Base-by-base conservation (phyloP, 2,797 vertebrate species). In the Scomberomorus guttatus region DNA sequence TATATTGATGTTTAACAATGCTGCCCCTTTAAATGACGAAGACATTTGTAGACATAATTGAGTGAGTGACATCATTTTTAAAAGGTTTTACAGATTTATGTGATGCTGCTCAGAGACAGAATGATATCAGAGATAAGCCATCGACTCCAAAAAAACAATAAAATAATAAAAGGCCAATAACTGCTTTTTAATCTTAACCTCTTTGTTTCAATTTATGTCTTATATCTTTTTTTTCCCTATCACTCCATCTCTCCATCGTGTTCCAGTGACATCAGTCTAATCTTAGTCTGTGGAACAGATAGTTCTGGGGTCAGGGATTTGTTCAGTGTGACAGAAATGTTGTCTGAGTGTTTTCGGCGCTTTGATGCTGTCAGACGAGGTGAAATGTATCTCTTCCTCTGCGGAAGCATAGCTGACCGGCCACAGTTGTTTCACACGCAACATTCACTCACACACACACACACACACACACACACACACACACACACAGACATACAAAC, bases 241-340 rank as follows among this genome's bases (percentile, higher is more conserved):
- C 55, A 0, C 6, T 24, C 1, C 24, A 52, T 58, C 25, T 29
- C 39, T 65, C 37, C 46, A 25, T 37, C 65, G 32, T 51, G 64
- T 74, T 75, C 66, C 54, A 42, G 55, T 50, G 22, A 62, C 69
- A 67, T 17, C 39, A 17, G 60, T 75, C 83, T 88, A 90, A 88
- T 84, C 60, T 87, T 84, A 82, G 83, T 67, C 14, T 7, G 58
- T 11, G 68, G 68, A 80, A 44, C 72, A 76, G 74, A 90, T 82
- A 60, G 48, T 75, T 86, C 6, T 29, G 68, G 77, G 81, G 82
- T 90, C 88, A 81, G 73, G 44, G 57, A 69, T 72, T 46, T 62
- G 61, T 72, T 61, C 24, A 9, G 55, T 55, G 20, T 52, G 62
- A 80, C 65, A 72, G 52, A 86, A 78, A 84, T 80, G 77, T 72